Percentiles rank a stretch among this genome's conserved stretches.
phyloP scores from a whole-genome alignment of 92 coral and sea anemone species.

The Diadumene lineata region DNA sequence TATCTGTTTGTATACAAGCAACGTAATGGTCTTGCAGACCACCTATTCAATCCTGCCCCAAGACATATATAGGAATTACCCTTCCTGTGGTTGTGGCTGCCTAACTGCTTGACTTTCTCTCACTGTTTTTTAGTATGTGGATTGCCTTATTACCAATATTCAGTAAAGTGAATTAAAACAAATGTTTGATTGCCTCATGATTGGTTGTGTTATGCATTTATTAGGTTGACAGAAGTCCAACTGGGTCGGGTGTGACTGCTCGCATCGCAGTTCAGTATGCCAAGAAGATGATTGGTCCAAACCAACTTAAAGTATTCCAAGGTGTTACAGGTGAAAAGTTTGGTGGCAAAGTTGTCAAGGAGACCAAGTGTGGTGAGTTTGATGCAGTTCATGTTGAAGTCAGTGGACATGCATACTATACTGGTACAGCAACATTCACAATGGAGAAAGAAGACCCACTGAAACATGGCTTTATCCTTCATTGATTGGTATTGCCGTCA shows the following conservation, averaged over 20 bases:
- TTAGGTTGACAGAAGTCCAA: conserved; percentile 92
- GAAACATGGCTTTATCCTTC: conserved; percentile 77
- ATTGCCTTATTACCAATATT: too few species aligned
- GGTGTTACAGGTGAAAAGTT: conserved; percentile 89
- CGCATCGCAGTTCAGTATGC: conserved; percentile 96
- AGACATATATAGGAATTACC: too few species aligned
- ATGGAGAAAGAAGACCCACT: conserved; percentile 89
- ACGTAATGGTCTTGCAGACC: too few species aligned
- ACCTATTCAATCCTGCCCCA: too few species aligned
- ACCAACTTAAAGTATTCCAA: conserved; percentile 78
- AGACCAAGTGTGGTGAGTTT: conserved; percentile 86
- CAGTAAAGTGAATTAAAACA: not conserved
- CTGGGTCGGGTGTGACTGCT: conserved; percentile 98
- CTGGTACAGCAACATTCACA: conserved; percentile 82
- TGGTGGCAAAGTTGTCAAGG: conserved; percentile 83
- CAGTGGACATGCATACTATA: conserved; percentile 86
- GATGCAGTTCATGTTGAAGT: conserved; percentile 97
- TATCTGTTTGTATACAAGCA: too few species aligned
- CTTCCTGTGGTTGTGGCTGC: too few species aligned
- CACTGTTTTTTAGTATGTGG: too few species aligned
- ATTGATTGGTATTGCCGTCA: conserved; percentile 13
- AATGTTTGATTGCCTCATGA: not conserved
- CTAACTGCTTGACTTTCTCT: too few species aligned
- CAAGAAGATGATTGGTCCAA: conserved; percentile 70
- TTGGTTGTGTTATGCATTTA: not conserved